Base-by-base conservation (phyloP, 2,797 vertebrate genomes). In the Erpetoichthys calabaricus region DNA sequence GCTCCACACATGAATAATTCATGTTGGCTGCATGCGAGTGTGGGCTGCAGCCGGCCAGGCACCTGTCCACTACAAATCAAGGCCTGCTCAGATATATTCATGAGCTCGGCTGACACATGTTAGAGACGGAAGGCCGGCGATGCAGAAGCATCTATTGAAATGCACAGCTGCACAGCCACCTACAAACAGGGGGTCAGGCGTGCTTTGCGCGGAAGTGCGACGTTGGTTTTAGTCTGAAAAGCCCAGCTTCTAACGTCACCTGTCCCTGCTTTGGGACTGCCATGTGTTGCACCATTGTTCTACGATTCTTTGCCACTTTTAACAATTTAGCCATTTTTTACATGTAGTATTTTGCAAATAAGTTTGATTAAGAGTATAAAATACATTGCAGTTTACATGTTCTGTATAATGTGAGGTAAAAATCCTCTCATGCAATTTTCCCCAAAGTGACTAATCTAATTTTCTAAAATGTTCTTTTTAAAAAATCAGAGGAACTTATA, bases 31-130 rank as follows among this genome's bases (percentile, higher is more conserved):
- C 53, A 54, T 41, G 53, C 53, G 41, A 42, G 41, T 43, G 6
- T 42, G 7, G 53, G 53, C 53, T 7, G 41, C 41, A 41, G 53
- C 53, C 41, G 42, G 5, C 41, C 41, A 3, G 53, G 53, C 53
- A 54, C 53, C 53, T 54, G 53, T 54, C 53, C 53, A 42, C 44
- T 54, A 42, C 53, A 42, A 54, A 43, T 42, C 53, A 42, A 42
- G 42, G 7, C 53, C 44, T 54, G 53, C 9, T 25, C 53, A 41
- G 7, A 54, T 42, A 41, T 43, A 54, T 54, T 54, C 53, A 42
- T n/a, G 53, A 54, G 53, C 42, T 54, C 44, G 44, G 53, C 41
- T 41, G 53, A 54, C 53, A 54, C 53, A 54, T 54, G 53, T 54
- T 43, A 42, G 53, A 25, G 50, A 51, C 9, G 41, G 25, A 25